phyloP scores from a whole-genome alignment of 1,140 invertebrate species.

The Steinernema feltiae region DNA sequence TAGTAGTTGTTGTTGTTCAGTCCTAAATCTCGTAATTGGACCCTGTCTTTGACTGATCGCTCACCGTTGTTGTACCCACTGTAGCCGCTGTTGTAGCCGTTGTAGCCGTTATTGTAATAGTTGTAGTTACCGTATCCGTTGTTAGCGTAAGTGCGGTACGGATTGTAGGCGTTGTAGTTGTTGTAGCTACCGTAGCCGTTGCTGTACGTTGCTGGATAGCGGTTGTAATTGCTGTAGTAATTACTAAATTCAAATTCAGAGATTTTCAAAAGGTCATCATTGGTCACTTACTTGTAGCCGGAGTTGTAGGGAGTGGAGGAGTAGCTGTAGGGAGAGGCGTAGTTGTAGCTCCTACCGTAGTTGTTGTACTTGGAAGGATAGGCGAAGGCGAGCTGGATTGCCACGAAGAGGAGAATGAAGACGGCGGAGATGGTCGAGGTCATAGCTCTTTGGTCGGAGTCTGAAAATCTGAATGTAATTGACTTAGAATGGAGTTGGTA shows the following conservation, averaged over 20 bases:
- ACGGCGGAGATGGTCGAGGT: neutral
- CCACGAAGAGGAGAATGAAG: neutral
- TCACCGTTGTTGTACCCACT: neutral
- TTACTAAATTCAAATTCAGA: neutral
- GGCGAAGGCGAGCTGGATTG: neutral
- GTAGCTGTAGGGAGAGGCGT: neutral
- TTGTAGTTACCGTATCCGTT: slow-evolving; percentile 4
- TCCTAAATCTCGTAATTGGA: no score
- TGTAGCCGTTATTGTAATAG: neutral
- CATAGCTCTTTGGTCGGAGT: neutral
- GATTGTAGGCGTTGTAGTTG: neutral
- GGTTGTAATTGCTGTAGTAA: no score
- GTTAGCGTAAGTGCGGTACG: neutral
- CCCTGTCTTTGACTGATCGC: no score
- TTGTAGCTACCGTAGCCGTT: slow-evolving; percentile 5
- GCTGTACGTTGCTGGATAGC: neutral
- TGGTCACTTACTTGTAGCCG: neutral
- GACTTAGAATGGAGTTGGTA: no score
- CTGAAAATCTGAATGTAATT: no score
- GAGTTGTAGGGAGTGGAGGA: no score
- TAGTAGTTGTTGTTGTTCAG: no score
- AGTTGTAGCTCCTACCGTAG: no score
- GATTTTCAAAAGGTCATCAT: neutral
- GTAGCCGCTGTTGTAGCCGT: no score
- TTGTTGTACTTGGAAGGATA: no score